Evolutionary conservation across 2,797 vertebrate genomes (phyloP), one percentile per base, ranked within the genome.

Genomic region (Chiroxiphia lanceolata): DNA sequence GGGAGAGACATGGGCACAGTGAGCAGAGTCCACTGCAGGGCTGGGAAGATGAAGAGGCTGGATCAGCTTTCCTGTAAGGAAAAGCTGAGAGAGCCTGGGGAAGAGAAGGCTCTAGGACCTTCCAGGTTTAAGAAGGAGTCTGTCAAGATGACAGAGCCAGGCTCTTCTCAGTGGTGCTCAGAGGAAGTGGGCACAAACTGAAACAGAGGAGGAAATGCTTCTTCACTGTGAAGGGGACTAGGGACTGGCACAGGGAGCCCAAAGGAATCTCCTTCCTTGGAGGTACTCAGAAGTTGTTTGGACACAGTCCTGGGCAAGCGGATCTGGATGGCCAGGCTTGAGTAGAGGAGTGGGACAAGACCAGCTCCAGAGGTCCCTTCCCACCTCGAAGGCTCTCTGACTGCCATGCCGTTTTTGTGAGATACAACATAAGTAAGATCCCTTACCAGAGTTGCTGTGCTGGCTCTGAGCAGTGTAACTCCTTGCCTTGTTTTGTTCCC

Each of bases 401-500:
- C 40, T n/a, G 26, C 51, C 27, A 0, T 48, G 44, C 18, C 14
- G 48, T 7, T 64, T 20, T 47, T 53, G 18, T 78, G 50, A 34
- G 54, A 25, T 29, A 2, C 61, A 25, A 23, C 4, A 1, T 6
- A 33, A 4, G 4, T 56, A 11, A 29, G 13, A 20, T 86, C 61
- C 38, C 88, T 87, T 21, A 31, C 5, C 3, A 11, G 42, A 56
- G 38, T 57, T 77, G 50, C 64, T 72, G 89, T 50, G 53, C 31
- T 7, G 54, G 27, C 50, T 63, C 5, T 84, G 45, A 29, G 53
- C 93, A 80, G 36, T 93, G 9, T 83, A 59, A 95, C 87, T 95
- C 61, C 75, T 23, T 77, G 34, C 82, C 31, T 84, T 56, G 74
- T 47, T 84, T 56, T 92, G 86, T 94, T 90, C 68, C 77, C 75